phyloP scores from a whole-genome alignment of 2,113 vertebrate genomes.

The Crotalus tigris region DNA sequence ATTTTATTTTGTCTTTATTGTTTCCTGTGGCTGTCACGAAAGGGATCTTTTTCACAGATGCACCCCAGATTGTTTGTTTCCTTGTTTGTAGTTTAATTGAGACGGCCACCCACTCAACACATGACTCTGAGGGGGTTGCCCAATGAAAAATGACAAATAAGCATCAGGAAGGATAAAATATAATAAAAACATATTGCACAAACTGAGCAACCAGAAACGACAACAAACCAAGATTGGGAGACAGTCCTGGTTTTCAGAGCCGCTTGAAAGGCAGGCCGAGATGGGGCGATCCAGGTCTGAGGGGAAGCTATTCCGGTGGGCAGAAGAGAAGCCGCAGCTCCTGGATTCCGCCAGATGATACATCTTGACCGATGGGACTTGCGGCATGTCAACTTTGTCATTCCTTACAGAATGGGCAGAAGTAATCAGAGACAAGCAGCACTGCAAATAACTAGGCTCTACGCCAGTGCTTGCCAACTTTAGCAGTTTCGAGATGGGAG shows the following conservation, averaged over 20 bases:
- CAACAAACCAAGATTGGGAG: background rate
- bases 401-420: background rate
- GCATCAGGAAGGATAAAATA: background rate
- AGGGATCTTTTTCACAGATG: background rate
- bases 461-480: background rate
- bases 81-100: background rate
- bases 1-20: background rate
- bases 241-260: background rate
- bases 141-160: background rate
- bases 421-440: background rate
- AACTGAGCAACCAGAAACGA: background rate
- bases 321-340: background rate
- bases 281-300: background rate
- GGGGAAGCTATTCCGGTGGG: background rate
- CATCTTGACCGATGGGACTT: background rate
- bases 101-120: background rate
- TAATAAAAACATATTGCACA: background rate
- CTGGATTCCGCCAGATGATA: background rate
- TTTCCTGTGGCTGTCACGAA: background rate
- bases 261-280: background rate
- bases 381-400: background rate
- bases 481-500: background rate
- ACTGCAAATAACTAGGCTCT: background rate
- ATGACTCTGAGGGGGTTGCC: background rate
- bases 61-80: background rate